A percentile compares a stretch with the other conserved stretches of the same genome.
Evolutionary conservation across 2,113 vertebrate genomes (phyloP).

Genomic region (Halichoeres trimaculatus): DNA sequence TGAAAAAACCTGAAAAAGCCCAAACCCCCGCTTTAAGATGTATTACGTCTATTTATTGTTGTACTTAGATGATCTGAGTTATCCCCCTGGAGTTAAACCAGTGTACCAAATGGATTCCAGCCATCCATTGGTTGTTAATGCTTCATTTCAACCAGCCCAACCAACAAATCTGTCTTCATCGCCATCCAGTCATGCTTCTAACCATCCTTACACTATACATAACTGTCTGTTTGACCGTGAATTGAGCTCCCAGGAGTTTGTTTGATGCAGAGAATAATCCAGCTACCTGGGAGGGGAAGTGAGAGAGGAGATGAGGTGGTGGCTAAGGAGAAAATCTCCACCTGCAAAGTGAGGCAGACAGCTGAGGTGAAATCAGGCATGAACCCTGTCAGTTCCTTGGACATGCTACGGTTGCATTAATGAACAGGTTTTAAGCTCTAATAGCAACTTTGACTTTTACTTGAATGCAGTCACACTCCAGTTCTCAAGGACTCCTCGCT

Average conservation of each 20-base stretch:
- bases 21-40: too few relatives aligned
- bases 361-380: conserved; percentile 6
- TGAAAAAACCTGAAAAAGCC: too few relatives aligned
- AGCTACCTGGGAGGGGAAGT: neutral
- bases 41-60: too few relatives aligned
- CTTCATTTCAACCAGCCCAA: too few relatives aligned
- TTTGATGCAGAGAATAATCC: neutral
- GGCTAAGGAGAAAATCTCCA: neutral
- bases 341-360: neutral
- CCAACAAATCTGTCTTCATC: too few relatives aligned
- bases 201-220: neutral
- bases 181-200: too few relatives aligned
- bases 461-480: conserved; percentile 13
- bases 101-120: too few relatives aligned
- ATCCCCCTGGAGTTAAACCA: too few relatives aligned
- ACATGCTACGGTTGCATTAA: conserved; percentile 11
- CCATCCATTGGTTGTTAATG: too few relatives aligned
- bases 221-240: neutral
- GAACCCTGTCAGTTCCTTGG: neutral
- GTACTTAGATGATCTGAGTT: too few relatives aligned
- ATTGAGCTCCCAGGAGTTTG: neutral
- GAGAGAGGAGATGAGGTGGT: neutral
- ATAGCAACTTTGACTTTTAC: conserved; percentile 17
- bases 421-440: conserved; percentile 8
- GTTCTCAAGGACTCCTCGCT: conserved; percentile 2